Evolutionary conservation across 1,140 invertebrate species (phyloP), one percentile per base, ranked within the genome.

Genomic region (Heliothis subflexa): DNA sequence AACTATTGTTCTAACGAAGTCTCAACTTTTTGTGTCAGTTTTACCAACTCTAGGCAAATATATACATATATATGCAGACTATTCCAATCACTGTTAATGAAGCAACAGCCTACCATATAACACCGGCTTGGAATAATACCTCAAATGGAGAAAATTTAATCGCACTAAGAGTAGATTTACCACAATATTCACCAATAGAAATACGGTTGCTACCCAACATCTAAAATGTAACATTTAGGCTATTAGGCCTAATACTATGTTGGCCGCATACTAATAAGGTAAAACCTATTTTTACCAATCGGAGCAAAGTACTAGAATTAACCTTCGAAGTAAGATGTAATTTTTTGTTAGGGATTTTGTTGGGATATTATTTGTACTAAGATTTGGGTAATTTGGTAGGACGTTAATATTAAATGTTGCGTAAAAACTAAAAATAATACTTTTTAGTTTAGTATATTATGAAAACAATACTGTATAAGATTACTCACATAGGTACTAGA

Each of bases 191-290:
- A 11, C 16, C 40, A 59, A 73, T 61, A 73, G 11, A 59, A 61
- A 73, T 49, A 25, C 54, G 9, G 54, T 12, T 40, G 28, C 18
- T 49, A 33, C 71, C 14, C 61, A 40, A 59, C 55, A 47, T 59
- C 33, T 16, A 47, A 40, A 28, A n/a, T 33, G 71, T 11, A 14
- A 74, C 55, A 74, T 72, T 72, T 25, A 74, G 55, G 21, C 71
- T 74, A 74, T 74, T 74, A 61, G 55, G n/a, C 55, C 71, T 74
- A 61, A 74, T 61, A 21, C 71, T 61, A 47, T 61, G 71, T 40
- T 14, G 7, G 16, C 55, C 4, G 71, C n/a, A 74, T 74, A 74
- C 71, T 74, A 74, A 74, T 61, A 16, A 74, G 54, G 10, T 28
- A 14, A n/a, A 61, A 21, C 16, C 71, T 49, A 74, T 61, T 74